These are phyloP conservation scores for Parasteatoda lunata DNA, from an alignment of 2,888 invertebrate species.

Conservation along the genomic window DNA sequence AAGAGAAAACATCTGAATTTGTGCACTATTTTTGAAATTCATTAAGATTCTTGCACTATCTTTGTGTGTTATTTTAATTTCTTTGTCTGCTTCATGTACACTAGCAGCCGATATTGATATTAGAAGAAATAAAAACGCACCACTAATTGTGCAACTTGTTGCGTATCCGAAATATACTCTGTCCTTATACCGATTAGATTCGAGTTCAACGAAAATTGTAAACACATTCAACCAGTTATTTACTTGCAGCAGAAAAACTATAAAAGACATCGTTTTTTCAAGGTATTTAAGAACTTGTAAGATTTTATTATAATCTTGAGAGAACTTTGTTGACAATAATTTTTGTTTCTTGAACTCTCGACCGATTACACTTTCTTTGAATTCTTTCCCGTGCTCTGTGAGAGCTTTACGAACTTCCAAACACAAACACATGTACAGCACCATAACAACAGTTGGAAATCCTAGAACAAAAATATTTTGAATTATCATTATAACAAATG, in stretches of 20 bases:
- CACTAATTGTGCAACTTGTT: neutral
- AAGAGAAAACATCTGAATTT: neutral
- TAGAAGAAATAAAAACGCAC: neutral
- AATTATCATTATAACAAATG: neutral
- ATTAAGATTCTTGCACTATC: neutral
- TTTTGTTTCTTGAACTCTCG: neutral
- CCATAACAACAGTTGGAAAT: neutral
- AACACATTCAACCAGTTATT: neutral
- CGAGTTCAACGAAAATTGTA: neutral
- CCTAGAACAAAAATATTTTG: neutral
- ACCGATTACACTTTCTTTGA: neutral
- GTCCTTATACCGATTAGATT: neutral
- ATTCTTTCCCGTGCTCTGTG: neutral
- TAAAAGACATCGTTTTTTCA: neutral
- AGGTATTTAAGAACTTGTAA: neutral
- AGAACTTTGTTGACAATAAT: neutral
- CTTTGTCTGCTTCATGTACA: neutral
- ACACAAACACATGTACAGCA: neutral
- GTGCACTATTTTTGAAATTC: neutral
- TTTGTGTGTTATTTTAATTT: neutral
- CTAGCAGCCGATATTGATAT: neutral
- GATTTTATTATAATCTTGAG: neutral
- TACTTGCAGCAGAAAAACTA: neutral
- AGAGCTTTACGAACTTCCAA: neutral
- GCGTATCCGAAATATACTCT: neutral